Evolutionary conservation across 2,797 vertebrate species (phyloP).

Genomic region (Mycteria americana): DNA sequence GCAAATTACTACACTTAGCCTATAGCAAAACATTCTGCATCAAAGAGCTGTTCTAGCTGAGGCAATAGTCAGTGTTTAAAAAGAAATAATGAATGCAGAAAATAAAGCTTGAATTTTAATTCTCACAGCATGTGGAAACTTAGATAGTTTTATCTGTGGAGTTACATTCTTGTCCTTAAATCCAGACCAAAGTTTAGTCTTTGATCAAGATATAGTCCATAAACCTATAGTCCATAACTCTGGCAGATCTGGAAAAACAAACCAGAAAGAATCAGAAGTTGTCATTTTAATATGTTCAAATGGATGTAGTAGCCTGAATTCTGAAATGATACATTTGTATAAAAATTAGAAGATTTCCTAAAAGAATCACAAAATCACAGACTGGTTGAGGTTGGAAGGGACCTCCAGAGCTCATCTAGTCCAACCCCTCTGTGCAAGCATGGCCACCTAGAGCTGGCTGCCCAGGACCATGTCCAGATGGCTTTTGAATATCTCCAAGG

Average conservation of each 20-base stretch:
- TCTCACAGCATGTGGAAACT: background rate
- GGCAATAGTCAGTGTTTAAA: slow-evolving; percentile 36
- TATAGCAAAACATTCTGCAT: slow-evolving; percentile 53
- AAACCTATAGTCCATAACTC: background rate
- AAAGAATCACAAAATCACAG: background rate
- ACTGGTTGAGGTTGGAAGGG: background rate
- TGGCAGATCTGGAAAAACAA: background rate
- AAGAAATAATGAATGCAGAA: slow-evolving; percentile 23
- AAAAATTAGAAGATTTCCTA: background rate
- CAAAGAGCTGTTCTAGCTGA: slow-evolving; percentile 35
- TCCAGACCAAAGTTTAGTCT: background rate
- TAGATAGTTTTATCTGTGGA: background rate
- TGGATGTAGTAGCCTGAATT: background rate
- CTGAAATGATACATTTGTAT: background rate
- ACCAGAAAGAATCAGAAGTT: background rate
- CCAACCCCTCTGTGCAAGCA: accelerated
- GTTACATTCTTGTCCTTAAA: background rate
- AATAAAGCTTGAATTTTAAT: slow-evolving; percentile 23
- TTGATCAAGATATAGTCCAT: background rate
- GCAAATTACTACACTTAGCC: slow-evolving; percentile 66
- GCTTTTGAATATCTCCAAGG: background rate
- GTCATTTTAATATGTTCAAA: background rate
- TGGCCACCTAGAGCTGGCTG: background rate
- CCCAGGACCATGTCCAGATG: background rate
- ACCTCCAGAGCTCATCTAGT: background rate